These are phyloP conservation scores for Andinoacara biseriatus DNA, from an alignment of 2,113 vertebrate genomes.

Conservation along the genomic window DNA sequence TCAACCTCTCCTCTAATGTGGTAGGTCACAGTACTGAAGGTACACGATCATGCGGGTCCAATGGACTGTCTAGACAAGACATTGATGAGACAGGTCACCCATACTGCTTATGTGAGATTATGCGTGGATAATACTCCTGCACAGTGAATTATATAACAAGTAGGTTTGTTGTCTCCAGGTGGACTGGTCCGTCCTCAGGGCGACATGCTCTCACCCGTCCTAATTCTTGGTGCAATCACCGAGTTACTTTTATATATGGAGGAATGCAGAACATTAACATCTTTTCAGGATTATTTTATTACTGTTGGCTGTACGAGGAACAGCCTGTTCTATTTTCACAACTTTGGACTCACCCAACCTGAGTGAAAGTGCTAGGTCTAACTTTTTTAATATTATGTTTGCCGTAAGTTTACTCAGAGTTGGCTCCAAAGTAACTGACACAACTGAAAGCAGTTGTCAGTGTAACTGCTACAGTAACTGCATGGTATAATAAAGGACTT, in stretches of 20 bases:
- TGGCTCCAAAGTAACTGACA: not conserved
- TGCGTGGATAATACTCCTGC: not conserved
- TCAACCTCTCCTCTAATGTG: not conserved
- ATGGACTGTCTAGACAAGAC: constrained; percentile 36
- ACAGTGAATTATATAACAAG: not conserved
- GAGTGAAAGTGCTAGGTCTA: not conserved
- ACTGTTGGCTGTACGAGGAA: not conserved
- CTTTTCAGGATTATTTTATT: not conserved
- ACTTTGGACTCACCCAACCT: not conserved
- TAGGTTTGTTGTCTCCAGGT: not conserved
- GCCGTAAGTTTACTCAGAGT: not conserved
- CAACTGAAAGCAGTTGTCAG: not conserved
- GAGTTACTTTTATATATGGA: not conserved
- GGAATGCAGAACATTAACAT: not conserved
- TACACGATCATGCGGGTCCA: constrained; percentile 3
- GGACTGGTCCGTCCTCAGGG: not conserved
- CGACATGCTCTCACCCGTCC: not conserved
- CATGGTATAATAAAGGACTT: not conserved
- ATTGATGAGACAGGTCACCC: constrained; percentile 3
- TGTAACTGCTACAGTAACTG: not conserved
- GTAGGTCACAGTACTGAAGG: constrained; percentile 20
- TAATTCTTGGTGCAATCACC: not conserved
- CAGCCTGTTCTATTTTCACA: not conserved
- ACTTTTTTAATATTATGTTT: not conserved
- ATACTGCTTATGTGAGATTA: constrained; percentile 5